Percentiles rank a stretch among this genome's conserved stretches.
phyloP scores from a whole-genome alignment of 2,888 invertebrate species.

The Lasioglossum figueresi region DNA sequence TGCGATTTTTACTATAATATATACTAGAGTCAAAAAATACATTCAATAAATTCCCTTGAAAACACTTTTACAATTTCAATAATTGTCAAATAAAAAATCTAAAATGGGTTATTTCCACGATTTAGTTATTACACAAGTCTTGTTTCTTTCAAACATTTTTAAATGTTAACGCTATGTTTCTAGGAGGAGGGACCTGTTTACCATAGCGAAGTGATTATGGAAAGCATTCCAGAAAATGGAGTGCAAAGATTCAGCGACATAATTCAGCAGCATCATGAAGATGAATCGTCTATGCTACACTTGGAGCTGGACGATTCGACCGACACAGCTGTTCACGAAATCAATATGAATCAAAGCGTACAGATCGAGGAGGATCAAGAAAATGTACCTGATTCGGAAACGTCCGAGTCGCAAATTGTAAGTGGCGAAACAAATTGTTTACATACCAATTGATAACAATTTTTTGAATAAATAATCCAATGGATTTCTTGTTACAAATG shows the following conservation, averaged over 20 bases:
- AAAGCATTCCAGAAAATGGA: slow-evolving; percentile 76
- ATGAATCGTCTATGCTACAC: slow-evolving; percentile 69
- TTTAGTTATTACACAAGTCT: background rate
- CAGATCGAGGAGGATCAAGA: slow-evolving; percentile 72
- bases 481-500: background rate
- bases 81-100: too few species aligned
- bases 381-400: slow-evolving; percentile 76
- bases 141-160: too few species aligned
- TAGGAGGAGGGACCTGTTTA: slow-evolving; percentile 70
- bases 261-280: slow-evolving; percentile 69
- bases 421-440: slow-evolving; percentile 20
- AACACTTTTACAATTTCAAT: too few species aligned
- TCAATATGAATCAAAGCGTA: slow-evolving; percentile 65
- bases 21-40: too few species aligned
- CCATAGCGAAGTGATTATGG: slow-evolving; percentile 67
- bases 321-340: slow-evolving; percentile 62
- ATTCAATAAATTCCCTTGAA: too few species aligned
- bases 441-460: too few species aligned
- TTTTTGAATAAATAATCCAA: background rate
- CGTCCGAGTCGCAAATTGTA: slow-evolving; percentile 77
- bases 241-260: slow-evolving; percentile 71
- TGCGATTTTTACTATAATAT: too few species aligned
- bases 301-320: slow-evolving; percentile 75
- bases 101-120: too few species aligned
- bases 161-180: background rate